These are phyloP conservation scores for Platycheirus albimanus DNA, from an alignment of 2,888 invertebrate species.

Conservation along the genomic window DNA sequence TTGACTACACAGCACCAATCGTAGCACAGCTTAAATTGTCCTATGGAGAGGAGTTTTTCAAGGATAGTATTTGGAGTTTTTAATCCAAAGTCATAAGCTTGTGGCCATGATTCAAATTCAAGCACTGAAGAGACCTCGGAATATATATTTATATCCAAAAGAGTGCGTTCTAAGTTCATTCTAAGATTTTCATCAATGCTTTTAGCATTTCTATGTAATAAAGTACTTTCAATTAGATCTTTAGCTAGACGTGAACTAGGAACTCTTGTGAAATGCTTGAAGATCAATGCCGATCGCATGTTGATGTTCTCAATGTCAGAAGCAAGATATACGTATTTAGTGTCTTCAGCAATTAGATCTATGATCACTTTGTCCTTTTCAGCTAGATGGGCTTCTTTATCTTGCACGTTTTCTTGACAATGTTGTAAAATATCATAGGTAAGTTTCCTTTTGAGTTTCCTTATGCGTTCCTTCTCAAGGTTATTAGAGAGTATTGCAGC, in stretches of 20 bases:
- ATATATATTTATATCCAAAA: constrained; percentile 86
- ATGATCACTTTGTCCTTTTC: constrained; percentile 77
- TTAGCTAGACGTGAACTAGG: constrained; percentile 79
- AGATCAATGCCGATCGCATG: constrained; percentile 77
- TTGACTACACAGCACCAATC: constrained; percentile 87
- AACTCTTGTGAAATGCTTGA: constrained; percentile 80
- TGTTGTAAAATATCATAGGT: constrained; percentile 50
- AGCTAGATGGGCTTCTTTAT: constrained; percentile 14
- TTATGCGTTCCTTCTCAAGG: constrained; percentile 75
- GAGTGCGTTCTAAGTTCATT: constrained; percentile 84
- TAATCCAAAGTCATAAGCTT: constrained; percentile 83
- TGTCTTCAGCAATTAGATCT: constrained; percentile 77
- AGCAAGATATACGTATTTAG: constrained; percentile 77
- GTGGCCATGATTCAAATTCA: constrained; percentile 85
- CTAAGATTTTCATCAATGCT: constrained; percentile 79
- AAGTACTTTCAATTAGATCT: constrained; percentile 81
- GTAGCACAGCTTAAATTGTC: constrained; percentile 85
- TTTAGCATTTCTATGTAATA: constrained; percentile 83
- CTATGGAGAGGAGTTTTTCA: constrained; percentile 78
- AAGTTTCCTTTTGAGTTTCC: constrained; percentile 61
- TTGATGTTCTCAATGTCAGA: constrained; percentile 78
- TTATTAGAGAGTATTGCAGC: constrained; percentile 78
- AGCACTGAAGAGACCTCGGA: constrained; percentile 85
- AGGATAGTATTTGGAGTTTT: constrained; percentile 80
- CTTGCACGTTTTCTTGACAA: constrained; percentile 38